Evolutionary conservation across 2,113 vertebrate genomes (phyloP).

Genomic region (Platichthys stellatus): DNA sequence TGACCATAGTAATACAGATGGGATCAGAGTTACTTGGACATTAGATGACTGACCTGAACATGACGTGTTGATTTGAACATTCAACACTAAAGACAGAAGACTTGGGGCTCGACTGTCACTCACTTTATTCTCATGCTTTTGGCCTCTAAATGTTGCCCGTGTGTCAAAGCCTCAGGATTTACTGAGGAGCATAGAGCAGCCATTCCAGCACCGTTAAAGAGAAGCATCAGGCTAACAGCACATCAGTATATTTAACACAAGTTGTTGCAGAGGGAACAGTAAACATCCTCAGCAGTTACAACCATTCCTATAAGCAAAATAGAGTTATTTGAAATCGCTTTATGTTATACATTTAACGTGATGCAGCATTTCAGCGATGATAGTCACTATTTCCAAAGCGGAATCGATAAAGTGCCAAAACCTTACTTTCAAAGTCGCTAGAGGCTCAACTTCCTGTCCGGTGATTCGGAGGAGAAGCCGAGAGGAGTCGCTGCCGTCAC

Average conservation of each 20-base stretch:
- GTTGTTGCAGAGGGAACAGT: slow-evolving; percentile 23
- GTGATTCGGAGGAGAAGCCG: slow-evolving; percentile 7
- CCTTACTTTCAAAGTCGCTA: slow-evolving; percentile 42
- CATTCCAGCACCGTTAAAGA: slow-evolving; percentile 50
- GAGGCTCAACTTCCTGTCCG: slow-evolving; percentile 26
- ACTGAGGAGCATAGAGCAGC: slow-evolving; percentile 49
- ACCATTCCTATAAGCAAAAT: slow-evolving; percentile 69
- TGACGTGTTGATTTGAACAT: slow-evolving; percentile 2
- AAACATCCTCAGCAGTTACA: slow-evolving; percentile 49
- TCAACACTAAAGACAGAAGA: slow-evolving; percentile 17
- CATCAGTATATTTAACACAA: slow-evolving; percentile 38
- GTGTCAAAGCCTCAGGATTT: slow-evolving; percentile 50
- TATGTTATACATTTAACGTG: slow-evolving; percentile 57
- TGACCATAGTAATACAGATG: no score
- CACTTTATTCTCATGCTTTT: slow-evolving; percentile 32
- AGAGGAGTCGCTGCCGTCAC: slow-evolving; percentile 42
- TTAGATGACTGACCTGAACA: no score
- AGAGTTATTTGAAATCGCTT: slow-evolving; percentile 50
- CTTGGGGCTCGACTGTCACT: slow-evolving; percentile 23
- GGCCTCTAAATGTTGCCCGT: slow-evolving; percentile 42
- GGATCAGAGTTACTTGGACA: not conserved
- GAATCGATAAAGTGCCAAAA: slow-evolving; percentile 68
- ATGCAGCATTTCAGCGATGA: slow-evolving; percentile 68
- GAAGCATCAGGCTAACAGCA: slow-evolving; percentile 51
- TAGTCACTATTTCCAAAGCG: slow-evolving; percentile 41